A percentile compares a stretch with the other conserved stretches of the same genome.
Evolutionary conservation across 2,113 vertebrate genomes (phyloP).

Genomic region (Spermophilus dauricus): DNA sequence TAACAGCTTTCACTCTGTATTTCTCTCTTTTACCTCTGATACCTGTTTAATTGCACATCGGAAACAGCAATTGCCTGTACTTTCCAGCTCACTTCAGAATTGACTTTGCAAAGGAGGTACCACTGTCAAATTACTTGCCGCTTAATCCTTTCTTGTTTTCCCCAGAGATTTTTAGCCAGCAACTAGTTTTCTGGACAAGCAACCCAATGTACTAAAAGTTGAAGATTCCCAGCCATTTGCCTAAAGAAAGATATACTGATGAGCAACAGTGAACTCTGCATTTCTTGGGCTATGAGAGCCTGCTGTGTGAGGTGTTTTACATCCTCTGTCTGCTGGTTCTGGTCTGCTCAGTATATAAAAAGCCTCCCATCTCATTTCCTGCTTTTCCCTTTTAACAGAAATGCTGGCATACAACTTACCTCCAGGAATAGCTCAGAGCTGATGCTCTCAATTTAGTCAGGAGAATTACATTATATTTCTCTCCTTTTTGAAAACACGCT

Average conservation of each 20-base stretch:
- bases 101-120: constrained; percentile 26
- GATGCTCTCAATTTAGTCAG: constrained; percentile 66
- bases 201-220: background rate
- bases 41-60: background rate
- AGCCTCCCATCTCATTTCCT: constrained; percentile 12
- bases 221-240: background rate
- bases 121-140: background rate
- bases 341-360: constrained; percentile 50
- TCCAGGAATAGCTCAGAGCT: constrained; percentile 72
- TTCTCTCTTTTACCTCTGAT: background rate
- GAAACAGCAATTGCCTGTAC: background rate
- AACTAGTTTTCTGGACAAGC: background rate
- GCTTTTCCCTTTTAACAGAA: constrained; percentile 42
- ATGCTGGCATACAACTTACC: constrained; percentile 60
- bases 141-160: constrained; percentile 3
- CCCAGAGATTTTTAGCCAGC: background rate
- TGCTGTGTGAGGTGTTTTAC: background rate
- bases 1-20: background rate
- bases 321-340: background rate
- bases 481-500: background rate
- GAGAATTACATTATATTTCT: constrained; percentile 59
- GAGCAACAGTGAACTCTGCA: background rate
- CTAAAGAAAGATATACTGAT: background rate
- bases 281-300: background rate
- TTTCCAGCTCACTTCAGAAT: background rate